A percentile compares a stretch with the other conserved stretches of the same genome.
Conservation (phyloP, 1,140 invertebrate genomes). For the Caenorhabditis brenneri region DNA sequence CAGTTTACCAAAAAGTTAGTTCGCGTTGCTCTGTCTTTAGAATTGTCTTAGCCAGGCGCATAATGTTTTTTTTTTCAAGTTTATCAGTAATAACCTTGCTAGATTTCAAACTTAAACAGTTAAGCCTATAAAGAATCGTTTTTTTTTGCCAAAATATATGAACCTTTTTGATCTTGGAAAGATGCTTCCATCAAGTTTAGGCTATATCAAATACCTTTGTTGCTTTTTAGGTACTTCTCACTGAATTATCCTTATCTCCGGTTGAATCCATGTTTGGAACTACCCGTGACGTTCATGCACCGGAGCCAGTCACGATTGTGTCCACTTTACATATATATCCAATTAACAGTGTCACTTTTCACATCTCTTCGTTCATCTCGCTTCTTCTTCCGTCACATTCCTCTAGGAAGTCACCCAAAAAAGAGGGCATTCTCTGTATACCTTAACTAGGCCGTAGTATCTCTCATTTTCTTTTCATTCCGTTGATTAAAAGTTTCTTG, state of each 20-base stretch:
- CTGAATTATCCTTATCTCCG: too few species aligned
- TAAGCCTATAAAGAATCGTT: too few species aligned
- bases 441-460: slow-evolving; percentile 10
- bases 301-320: slow-evolving; percentile 28
- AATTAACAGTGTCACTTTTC: slow-evolving; percentile 42
- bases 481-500: background rate
- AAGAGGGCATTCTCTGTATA: background rate
- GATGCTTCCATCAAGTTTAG: too few species aligned
- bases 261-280: background rate
- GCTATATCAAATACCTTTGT: too few species aligned
- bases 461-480: background rate
- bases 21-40: background rate
- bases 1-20: too few species aligned
- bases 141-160: too few species aligned
- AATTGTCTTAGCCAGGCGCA: too few species aligned
- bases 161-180: too few species aligned
- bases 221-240: too few species aligned
- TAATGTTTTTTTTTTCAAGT: too few species aligned
- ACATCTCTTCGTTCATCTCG: slow-evolving; percentile 10
- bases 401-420: background rate
- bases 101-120: too few species aligned
- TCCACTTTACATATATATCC: slow-evolving; percentile 19
- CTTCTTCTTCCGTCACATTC: background rate
- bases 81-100: too few species aligned
- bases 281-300: background rate